Evolutionary conservation across 2,113 vertebrate species (phyloP), one percentile per base, ranked within the genome.

Genomic region (Seriola aureovittata): DNA sequence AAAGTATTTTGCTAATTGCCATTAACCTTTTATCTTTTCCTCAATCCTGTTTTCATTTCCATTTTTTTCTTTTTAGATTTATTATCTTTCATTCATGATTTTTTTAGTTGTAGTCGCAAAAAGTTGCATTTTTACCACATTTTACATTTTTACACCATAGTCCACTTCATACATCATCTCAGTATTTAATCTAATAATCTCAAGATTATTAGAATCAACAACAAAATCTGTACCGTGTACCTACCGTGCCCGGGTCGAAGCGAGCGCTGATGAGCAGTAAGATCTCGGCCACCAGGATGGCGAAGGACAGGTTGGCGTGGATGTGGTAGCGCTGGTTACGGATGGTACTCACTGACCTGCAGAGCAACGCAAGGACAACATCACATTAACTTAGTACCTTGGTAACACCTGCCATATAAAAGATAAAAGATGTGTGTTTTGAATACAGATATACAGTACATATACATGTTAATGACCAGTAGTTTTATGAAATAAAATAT

Each of bases 321-420:
- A 99, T 99, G 89, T 99, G 98, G 91, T 98, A 98, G 55, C 98
- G 97, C 75, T 99, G 98, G 93, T 97, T 99, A 57, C 97, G 94
- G 66, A 99, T 98, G 86, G 97, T 98, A 85, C 96, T 98, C 60
- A 97, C 97, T 3, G 97, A 98, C 67, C 97, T 98, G 91, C 40
- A 75, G 21, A 80, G 50, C 17, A 75, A 25, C 21, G 80, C 3
- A 19, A 8, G 9, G 8, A 59, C 13, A 68, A 19, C n/a, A 32
- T 63, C 48, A 59, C 3, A 25, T 40, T n/a, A 16, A 34, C 13
- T 4, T 40, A 1, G 7, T 38, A 19, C 63, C 23, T 11, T 54
- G 14, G 1, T 50, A 40, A 32, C 0, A 40, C 25, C 25, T 25
- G 3, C 9, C 16, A 25, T 25, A 55, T 10, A 25, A 17, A 63